Evolutionary conservation across 2,888 invertebrate species (phyloP).

Genomic region (Pachymerium ferrugineum): DNA sequence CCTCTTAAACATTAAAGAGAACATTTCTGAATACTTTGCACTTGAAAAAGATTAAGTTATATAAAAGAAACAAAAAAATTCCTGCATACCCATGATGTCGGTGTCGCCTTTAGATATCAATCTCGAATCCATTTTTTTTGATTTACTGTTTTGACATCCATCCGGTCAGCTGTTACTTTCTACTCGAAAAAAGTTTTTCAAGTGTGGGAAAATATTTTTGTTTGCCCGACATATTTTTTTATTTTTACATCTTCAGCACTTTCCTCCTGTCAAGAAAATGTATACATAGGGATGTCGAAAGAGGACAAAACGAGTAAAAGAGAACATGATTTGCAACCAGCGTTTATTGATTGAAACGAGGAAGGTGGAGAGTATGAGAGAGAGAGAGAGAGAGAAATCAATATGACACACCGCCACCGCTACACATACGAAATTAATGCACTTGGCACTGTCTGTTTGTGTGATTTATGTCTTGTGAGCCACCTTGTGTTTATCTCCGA

Average conservation of each 20-base stretch:
- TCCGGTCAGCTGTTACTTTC: constrained; percentile 23
- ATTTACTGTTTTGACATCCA: constrained; percentile 3
- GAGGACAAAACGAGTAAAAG: constrained; percentile 7
- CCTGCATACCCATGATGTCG: not conserved
- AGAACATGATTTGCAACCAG: constrained; percentile 20
- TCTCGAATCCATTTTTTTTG: not conserved
- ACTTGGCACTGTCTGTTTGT: not conserved
- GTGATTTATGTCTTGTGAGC: not conserved
- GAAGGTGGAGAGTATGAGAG: constrained; percentile 5
- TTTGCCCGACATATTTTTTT: not conserved
- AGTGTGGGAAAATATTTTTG: not conserved
- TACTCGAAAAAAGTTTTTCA: not conserved
- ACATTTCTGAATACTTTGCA: too few relatives aligned
- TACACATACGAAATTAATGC: constrained; percentile 16
- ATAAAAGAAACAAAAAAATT: too few relatives aligned
- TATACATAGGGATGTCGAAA: not conserved
- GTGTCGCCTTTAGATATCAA: not conserved
- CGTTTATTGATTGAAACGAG: constrained; percentile 14
- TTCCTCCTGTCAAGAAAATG: not conserved
- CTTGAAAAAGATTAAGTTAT: too few relatives aligned
- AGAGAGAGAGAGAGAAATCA: constrained; percentile 1
- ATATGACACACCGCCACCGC: constrained; percentile 13
- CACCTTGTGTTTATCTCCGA: constrained; percentile 4
- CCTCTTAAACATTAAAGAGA: too few relatives aligned
- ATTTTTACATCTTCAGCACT: not conserved